Percentiles rank a stretch among this genome's conserved stretches.
Evolutionary conservation across 2,797 vertebrate genomes (phyloP).

Genomic region (Glyptemys insculpta): DNA sequence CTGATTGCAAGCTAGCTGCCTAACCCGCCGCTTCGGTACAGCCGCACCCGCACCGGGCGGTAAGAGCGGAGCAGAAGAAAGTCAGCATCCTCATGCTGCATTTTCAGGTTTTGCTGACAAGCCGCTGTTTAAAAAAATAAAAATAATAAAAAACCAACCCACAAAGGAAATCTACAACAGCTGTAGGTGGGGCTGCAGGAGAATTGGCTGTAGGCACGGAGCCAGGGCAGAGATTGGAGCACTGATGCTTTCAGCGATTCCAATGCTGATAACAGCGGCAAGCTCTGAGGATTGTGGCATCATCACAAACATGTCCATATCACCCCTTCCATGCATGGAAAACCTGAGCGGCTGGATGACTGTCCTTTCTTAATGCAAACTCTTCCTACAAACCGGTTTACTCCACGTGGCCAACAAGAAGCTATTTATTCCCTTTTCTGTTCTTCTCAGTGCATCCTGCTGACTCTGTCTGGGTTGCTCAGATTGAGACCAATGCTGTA

Average conservation of each 20-base stretch:
- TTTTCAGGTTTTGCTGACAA: neutral
- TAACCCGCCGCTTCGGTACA: neutral
- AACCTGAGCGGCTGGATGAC: neutral
- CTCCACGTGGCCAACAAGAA: neutral
- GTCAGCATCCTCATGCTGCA: neutral
- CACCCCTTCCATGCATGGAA: neutral
- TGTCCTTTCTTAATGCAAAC: neutral
- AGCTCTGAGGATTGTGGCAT: neutral
- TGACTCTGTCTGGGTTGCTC: neutral
- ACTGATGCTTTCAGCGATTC: neutral
- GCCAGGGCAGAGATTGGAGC: neutral
- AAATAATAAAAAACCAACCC: neutral
- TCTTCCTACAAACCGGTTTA: neutral
- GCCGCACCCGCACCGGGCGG: neutral
- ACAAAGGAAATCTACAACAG: neutral
- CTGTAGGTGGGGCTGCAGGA: neutral
- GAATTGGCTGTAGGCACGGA: neutral
- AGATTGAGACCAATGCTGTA: neutral
- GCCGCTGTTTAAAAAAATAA: neutral
- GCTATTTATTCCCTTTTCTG: neutral
- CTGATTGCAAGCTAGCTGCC: neutral
- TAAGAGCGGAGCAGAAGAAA: neutral
- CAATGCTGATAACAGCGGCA: neutral
- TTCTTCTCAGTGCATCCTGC: neutral
- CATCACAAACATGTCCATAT: neutral